Base-by-base conservation (phyloP, 2,113 vertebrate species). In the Heliornis fulica region DNA sequence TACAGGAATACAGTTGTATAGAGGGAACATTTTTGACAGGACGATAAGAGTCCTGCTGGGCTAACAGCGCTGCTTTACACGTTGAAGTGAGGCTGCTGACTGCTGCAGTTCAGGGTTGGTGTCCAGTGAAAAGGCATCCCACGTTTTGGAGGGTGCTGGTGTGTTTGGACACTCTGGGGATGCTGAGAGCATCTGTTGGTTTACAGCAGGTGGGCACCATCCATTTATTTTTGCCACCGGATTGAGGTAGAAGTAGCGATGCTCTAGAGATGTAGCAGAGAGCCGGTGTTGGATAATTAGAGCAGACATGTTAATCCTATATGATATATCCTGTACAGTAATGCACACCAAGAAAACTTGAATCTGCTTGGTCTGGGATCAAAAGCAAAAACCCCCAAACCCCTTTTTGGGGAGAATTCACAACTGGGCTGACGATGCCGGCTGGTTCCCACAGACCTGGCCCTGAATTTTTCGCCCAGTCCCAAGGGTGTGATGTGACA, bases 401-500 rank as follows among this genome's bases (percentile, higher is more conserved):
- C 1, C 20, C 3, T 32, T 34, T 9, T 0, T 8, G 7, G 19
- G 38, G 26, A 51, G 32, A 50, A 71, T 63, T 87, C 82, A n/a
- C 13, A 3, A 0, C 19, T 1, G 3, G 32, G 22, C 29, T 43
- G 66, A 29, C 0, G 4, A n/a, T 11, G 22, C 28, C 32, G 25
- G 26, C 32, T 0, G 0, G 29, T 68, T 54, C 40, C 40, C 40
- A 28, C 31, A 54, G 20, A 31, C 51, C 14, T 25, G 21, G 40
- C 22, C 36, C 11, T 23, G 20, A 2, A n/a, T 29, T 34, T 85
- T 20, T 69, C 10, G 46, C 11, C 36, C 1, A 1, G 5, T 61
- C 48, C 34, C 12, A n/a, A 11, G 26, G 40, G 29, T 9, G 38
- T 5, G 57, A 45, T 1, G 32, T 51, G 48, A 40, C 57, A 72